Base-by-base conservation (phyloP, 2,888 invertebrate genomes). In the Pyrrhia umbra region DNA sequence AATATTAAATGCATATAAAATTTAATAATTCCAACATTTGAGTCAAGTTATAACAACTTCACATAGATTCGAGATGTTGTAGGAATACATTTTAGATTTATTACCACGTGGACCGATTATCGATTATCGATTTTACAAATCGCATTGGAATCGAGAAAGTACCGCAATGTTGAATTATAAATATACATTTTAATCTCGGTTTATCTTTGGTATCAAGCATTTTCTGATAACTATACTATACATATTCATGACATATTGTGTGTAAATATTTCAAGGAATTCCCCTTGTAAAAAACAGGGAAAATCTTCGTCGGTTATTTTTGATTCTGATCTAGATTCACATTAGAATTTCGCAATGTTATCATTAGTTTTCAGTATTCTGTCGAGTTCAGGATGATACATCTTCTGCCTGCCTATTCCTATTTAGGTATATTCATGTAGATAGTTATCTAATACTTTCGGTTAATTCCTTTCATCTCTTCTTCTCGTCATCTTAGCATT, bases 201-300 rank as follows among this genome's bases (percentile, higher is more conserved):
- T 23, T 59, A 64, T 55, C 51, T 67, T 46, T 18, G 27, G 30
- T 75, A 75, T 54, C 59, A 42, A 68, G 72, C 52, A 64, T 46
- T 30, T 50, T 56, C 18, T 61, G 30, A 54, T 64, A 61, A 42
- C 23, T 30, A 21, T 21, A 25, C 23, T 46, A 45, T 16, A 13
- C 40, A 68, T 61, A 51, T 43, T 43, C 15, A 58, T 65, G 65
- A 61, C 61, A 60, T 57, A 50, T 40, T 59, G 30, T 49, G 20
- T 43, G 15, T 30, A 23, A 51, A 43, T 16, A 16, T 43, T 49
- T 62, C n/a, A 23, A 27, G 61, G 55, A 56, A 65, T 37, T 60
- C 8, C 45, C 43, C 15, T 8, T 5, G 16, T 10, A 16, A 47
- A 27, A 45, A 40, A 51, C 59, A 52, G 27, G 8, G 39, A 43